phyloP scores from a whole-genome alignment of 2,797 vertebrate species.

The Hypotaenidia okinawae region DNA sequence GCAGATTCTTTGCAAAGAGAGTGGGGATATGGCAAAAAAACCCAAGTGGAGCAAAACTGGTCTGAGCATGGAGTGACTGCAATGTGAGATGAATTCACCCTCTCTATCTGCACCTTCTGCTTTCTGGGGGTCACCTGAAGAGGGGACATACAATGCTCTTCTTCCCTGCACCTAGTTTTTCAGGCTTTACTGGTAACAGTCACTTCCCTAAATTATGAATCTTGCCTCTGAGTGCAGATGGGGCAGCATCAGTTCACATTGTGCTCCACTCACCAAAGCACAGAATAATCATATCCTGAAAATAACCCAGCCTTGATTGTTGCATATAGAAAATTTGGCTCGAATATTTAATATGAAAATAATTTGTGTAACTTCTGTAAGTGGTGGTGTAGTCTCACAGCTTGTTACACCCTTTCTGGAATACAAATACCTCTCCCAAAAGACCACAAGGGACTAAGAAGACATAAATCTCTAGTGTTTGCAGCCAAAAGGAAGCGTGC shows the following conservation, averaged over 20 bases:
- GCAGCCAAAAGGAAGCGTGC: neutral
- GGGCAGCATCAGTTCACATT: neutral
- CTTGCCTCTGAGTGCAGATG: neutral
- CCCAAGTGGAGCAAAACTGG: neutral
- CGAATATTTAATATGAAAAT: neutral
- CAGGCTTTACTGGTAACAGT: neutral
- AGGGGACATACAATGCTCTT: neutral
- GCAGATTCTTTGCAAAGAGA: neutral
- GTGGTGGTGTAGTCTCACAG: neutral
- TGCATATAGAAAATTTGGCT: neutral
- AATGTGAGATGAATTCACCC: neutral
- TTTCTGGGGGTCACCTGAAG: neutral
- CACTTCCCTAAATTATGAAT: neutral
- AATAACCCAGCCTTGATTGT: accelerated
- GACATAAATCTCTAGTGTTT: neutral
- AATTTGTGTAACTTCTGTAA: neutral
- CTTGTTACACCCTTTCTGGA: neutral
- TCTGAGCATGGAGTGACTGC: neutral
- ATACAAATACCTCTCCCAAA: neutral
- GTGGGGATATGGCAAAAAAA: neutral
- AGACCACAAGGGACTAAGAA: neutral
- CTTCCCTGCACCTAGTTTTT: neutral
- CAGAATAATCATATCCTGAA: neutral
- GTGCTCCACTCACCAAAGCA: neutral
- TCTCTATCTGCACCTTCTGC: neutral